phyloP scores from a whole-genome alignment of 2,888 invertebrate species.

The Netelia melanura region DNA sequence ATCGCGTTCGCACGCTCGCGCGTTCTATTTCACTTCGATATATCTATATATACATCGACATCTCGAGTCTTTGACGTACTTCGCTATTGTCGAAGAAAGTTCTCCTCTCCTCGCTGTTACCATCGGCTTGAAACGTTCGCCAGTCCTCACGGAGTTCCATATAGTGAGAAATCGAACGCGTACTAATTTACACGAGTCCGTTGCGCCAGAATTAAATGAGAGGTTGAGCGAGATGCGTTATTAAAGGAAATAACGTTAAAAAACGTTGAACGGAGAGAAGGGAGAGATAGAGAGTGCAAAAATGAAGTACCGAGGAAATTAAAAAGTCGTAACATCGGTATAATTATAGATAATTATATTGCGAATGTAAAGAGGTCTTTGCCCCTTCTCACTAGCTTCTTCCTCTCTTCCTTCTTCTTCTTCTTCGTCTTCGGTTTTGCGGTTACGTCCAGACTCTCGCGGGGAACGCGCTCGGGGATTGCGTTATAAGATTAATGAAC shows the following conservation, averaged over 20 bases:
- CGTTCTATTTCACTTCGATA: slow-evolving; percentile 9
- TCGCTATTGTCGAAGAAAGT: slow-evolving; percentile 78
- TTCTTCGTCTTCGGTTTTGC: slow-evolving; percentile 38
- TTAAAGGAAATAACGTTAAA: background rate
- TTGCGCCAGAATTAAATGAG: background rate
- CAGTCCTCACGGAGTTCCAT: slow-evolving; percentile 54
- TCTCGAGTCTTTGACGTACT: slow-evolving; percentile 73
- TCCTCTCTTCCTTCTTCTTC: slow-evolving; percentile 14
- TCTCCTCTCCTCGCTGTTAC: slow-evolving; percentile 53
- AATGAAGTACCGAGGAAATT: slow-evolving; percentile 13
- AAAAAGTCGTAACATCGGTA: slow-evolving; percentile 53
- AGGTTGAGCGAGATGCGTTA: background rate
- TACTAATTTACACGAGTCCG: background rate
- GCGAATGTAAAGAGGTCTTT: slow-evolving; percentile 58
- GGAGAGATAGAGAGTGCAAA: background rate
- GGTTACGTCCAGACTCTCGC: slow-evolving; percentile 33
- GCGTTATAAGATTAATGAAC: slow-evolving; percentile 84
- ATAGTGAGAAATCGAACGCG: slow-evolving; percentile 31
- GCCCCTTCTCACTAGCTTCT: background rate
- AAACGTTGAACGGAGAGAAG: background rate
- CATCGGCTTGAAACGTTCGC: slow-evolving; percentile 69
- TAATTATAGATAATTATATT: slow-evolving; percentile 65
- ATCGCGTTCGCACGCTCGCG: slow-evolving; percentile 26
- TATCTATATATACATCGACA: slow-evolving; percentile 27
- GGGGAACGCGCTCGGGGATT: slow-evolving; percentile 74